A percentile compares a stretch with the other conserved stretches of the same genome.
These are phyloP conservation scores for Triops cancriformis DNA, from an alignment of 1,140 invertebrate species.

Conservation along the genomic window DNA sequence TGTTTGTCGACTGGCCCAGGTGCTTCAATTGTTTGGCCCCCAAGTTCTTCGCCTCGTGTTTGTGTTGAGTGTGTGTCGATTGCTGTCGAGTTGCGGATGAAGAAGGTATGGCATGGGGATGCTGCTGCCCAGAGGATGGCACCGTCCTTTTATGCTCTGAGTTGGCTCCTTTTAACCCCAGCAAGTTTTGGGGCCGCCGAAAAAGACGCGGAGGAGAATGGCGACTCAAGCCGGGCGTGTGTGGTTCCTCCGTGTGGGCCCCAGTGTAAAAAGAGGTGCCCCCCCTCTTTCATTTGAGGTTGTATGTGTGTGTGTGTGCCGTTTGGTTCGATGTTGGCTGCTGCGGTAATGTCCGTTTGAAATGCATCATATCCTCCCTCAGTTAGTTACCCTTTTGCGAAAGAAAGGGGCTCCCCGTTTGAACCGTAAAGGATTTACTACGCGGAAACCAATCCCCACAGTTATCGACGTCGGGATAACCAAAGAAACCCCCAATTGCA, in stretches of 20 bases:
- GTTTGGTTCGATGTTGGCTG: background rate
- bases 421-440: background rate
- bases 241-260: background rate
- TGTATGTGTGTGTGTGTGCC: constrained; percentile 7
- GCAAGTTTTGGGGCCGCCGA: background rate
- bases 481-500: constrained; percentile 13
- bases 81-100: background rate
- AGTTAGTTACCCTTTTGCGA: constrained; percentile 10
- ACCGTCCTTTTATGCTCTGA: constrained; percentile 4
- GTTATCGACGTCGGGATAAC: constrained; percentile 9
- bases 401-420: background rate
- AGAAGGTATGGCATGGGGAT: background rate
- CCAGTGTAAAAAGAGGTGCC: background rate
- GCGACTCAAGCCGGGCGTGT: background rate
- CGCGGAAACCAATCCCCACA: constrained; percentile 8
- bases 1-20: too few relatives aligned
- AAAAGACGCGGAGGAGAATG: background rate
- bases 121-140: background rate
- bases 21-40: too few relatives aligned
- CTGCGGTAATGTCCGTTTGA: constrained; percentile 4
- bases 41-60: too few relatives aligned
- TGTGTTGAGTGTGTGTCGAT: background rate
- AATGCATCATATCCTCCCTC: background rate
- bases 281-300: background rate
- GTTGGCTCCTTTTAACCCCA: background rate